phyloP scores from a whole-genome alignment of 2,113 vertebrate species.

The Ginglymostoma cirratum region DNA sequence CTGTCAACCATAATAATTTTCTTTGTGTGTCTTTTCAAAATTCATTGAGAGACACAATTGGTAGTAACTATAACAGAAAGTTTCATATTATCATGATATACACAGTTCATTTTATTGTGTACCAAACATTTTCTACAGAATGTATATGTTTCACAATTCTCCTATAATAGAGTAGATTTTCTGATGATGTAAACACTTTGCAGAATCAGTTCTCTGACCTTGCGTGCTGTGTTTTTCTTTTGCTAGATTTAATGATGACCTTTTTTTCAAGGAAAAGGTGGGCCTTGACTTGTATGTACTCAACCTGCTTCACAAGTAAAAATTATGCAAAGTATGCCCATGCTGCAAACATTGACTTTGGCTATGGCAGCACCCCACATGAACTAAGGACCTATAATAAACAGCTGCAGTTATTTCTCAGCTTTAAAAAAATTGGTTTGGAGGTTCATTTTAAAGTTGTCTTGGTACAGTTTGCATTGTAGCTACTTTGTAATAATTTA shows the following conservation, averaged over 20 bases:
- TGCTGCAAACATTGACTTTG: not conserved
- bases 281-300: conserved; percentile 6
- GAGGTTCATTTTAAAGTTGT: not conserved
- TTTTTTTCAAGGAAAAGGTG: not conserved
- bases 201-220: not conserved
- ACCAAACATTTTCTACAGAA: not conserved
- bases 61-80: not conserved
- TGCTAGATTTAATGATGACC: not conserved
- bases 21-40: not conserved
- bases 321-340: conserved; percentile 9
- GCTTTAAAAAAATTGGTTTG: not conserved
- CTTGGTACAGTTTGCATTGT: not conserved
- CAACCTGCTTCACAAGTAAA: conserved; percentile 9
- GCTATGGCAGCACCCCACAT: not conserved
- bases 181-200: not conserved
- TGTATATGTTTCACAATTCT: conserved; percentile 13
- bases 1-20: conserved; percentile 25
- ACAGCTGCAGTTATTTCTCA: not conserved
- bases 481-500: not conserved
- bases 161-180: conserved; percentile 1
- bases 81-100: not conserved
- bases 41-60: not conserved
- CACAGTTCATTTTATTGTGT: not conserved
- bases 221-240: not conserved
- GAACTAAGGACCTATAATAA: not conserved